These are phyloP conservation scores for Tipula confusa DNA, from an alignment of 2,888 invertebrate species.

Conservation along the genomic window DNA sequence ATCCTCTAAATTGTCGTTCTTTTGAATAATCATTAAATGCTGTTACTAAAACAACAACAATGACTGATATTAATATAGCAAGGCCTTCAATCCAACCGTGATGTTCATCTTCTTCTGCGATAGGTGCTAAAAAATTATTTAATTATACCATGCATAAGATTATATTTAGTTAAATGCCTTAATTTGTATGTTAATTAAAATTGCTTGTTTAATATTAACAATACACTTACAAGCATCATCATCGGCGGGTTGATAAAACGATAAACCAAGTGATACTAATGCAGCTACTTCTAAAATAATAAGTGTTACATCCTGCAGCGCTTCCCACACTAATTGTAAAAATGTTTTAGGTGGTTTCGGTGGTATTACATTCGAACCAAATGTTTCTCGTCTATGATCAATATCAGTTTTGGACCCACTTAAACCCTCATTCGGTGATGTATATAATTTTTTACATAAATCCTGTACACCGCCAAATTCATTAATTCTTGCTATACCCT, in stretches of 20 bases:
- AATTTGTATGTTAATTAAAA: slow-evolving; percentile 34
- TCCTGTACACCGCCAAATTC: slow-evolving; percentile 90
- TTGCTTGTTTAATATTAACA: no score
- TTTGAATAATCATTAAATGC: slow-evolving; percentile 99
- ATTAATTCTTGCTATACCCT: slow-evolving; percentile 86
- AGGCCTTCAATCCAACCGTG: slow-evolving; percentile 58
- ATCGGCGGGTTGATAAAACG: slow-evolving; percentile 75
- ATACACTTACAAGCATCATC: slow-evolving; percentile 47
- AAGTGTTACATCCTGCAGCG: slow-evolving; percentile 97
- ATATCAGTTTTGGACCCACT: no score
- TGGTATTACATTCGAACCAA: slow-evolving; percentile 98
- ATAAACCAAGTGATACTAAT: slow-evolving; percentile 94
- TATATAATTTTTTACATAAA: slow-evolving; percentile 94
- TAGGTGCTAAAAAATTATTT: no score
- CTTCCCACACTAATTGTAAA: slow-evolving; percentile 98
- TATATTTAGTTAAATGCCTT: slow-evolving; percentile 13
- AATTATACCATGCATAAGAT: slow-evolving; percentile 36
- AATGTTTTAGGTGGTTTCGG: slow-evolving; percentile 99
- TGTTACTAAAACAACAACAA: slow-evolving; percentile 98
- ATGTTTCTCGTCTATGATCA: slow-evolving; percentile 89
- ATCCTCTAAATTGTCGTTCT: slow-evolving; percentile 97
- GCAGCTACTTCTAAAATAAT: slow-evolving; percentile 99
- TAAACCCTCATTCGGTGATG: slow-evolving; percentile 95
- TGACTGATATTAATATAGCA: slow-evolving; percentile 95
- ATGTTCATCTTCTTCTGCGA: slow-evolving; percentile 86